Evolutionary conservation across 2,113 vertebrate species (phyloP).

Genomic region (Globicephala melas): DNA sequence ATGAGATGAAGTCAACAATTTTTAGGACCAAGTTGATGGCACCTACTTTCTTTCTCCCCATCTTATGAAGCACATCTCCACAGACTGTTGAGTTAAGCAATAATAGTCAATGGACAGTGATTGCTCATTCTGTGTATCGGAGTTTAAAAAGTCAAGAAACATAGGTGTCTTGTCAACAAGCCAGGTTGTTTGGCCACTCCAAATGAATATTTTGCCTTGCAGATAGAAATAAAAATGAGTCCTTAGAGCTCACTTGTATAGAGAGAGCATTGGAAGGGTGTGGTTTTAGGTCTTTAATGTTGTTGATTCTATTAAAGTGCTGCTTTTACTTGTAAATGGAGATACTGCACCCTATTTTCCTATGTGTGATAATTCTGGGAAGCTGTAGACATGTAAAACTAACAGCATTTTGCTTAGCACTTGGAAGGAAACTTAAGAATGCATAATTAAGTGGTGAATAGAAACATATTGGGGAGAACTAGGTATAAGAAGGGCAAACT

Average conservation of each 20-base stretch:
- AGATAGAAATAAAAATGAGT: neutral
- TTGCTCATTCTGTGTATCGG: constrained; percentile 17
- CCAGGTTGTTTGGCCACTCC: neutral
- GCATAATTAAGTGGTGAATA: neutral
- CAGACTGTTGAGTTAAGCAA: neutral
- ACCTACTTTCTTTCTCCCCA: neutral
- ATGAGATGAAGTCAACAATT: neutral
- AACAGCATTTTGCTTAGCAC: neutral
- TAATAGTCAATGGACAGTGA: constrained; percentile 6
- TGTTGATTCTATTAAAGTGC: neutral
- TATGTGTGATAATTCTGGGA: neutral
- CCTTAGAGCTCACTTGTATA: neutral
- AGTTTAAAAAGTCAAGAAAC: constrained; percentile 44
- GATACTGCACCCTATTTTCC: neutral
- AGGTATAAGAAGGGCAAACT: neutral
- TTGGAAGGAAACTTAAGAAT: neutral
- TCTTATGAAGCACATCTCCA: neutral
- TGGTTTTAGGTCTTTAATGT: neutral
- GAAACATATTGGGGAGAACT: neutral
- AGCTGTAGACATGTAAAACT: neutral
- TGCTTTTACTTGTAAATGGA: neutral
- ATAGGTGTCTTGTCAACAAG: neutral
- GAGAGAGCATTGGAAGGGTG: neutral
- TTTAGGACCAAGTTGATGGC: neutral
- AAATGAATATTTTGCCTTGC: neutral